These are phyloP conservation scores for Bombus pyrosoma DNA, from an alignment of 1,140 invertebrate genomes.

Conservation along the genomic window DNA sequence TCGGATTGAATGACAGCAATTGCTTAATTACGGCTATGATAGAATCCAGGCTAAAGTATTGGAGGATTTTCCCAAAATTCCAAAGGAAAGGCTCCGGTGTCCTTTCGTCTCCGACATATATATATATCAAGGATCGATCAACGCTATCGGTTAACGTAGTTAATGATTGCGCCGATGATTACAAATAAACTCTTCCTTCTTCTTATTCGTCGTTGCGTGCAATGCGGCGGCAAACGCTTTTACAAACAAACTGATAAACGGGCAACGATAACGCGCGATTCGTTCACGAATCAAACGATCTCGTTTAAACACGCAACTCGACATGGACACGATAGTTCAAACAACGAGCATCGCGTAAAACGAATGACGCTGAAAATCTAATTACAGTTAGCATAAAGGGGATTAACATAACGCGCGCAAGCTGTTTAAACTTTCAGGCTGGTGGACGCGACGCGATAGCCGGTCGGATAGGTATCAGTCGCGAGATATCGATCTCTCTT, in stretches of 20 bases:
- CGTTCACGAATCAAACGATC: conserved; percentile 17
- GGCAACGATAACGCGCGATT: background rate
- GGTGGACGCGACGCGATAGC: too few relatives aligned
- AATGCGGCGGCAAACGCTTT: background rate
- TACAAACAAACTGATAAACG: background rate
- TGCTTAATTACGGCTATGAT: too few relatives aligned
- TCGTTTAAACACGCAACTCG: background rate
- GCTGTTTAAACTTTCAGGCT: conserved; percentile 1
- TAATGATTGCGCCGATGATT: background rate
- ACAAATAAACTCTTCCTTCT: background rate
- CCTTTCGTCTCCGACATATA: too few relatives aligned
- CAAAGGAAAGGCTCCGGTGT: too few relatives aligned
- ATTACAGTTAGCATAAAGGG: conserved; percentile 31
- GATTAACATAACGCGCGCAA: conserved; percentile 27
- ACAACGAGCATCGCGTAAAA: background rate
- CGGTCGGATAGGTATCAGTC: too few relatives aligned
- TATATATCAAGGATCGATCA: background rate
- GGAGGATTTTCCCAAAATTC: too few relatives aligned
- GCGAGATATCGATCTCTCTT: background rate
- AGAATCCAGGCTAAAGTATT: too few relatives aligned
- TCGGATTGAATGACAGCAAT: too few relatives aligned
- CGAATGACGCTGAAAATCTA: conserved; percentile 37
- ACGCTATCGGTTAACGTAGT: background rate
- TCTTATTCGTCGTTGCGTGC: background rate
- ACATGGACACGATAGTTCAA: background rate